Percentiles rank a stretch among this genome's conserved stretches.
phyloP scores from a whole-genome alignment of 2,113 vertebrate species.

The Orientallactaga bullata region DNA sequence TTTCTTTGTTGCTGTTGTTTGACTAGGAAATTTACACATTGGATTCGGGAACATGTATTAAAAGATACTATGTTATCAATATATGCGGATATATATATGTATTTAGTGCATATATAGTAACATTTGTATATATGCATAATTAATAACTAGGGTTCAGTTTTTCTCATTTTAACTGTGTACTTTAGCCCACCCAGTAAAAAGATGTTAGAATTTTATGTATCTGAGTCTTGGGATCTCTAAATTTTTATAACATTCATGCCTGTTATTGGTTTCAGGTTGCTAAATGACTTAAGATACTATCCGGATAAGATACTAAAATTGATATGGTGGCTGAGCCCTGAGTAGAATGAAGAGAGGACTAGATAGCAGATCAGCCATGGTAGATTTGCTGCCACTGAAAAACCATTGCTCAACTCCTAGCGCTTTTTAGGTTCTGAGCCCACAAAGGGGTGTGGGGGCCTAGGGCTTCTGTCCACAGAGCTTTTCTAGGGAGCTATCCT shows the following conservation, averaged over 20 bases:
- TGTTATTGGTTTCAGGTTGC: background rate
- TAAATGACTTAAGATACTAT: background rate
- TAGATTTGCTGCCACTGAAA: no score
- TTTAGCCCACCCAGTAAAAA: background rate
- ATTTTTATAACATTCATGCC: background rate
- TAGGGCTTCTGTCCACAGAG: background rate
- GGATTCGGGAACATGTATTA: conserved; percentile 10
- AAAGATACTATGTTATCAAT: background rate
- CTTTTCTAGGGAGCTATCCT: background rate
- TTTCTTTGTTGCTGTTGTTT: background rate
- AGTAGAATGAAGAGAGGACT: background rate
- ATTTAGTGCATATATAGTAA: background rate
- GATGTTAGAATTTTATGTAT: conserved; percentile 1
- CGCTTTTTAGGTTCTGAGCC: background rate
- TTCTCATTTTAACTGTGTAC: conserved; percentile 10
- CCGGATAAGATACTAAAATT: background rate
- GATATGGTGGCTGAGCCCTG: background rate
- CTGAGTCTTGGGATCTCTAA: background rate
- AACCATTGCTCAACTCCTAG: no score
- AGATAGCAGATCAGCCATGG: background rate
- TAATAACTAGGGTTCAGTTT: conserved; percentile 2
- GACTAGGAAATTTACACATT: background rate
- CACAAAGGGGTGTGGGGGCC: background rate
- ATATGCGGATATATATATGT: background rate
- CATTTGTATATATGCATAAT: background rate